A percentile compares a stretch with the other conserved stretches of the same genome.
Conservation (phyloP, 2,113 vertebrate genomes). For the Tautogolabrus adspersus region DNA sequence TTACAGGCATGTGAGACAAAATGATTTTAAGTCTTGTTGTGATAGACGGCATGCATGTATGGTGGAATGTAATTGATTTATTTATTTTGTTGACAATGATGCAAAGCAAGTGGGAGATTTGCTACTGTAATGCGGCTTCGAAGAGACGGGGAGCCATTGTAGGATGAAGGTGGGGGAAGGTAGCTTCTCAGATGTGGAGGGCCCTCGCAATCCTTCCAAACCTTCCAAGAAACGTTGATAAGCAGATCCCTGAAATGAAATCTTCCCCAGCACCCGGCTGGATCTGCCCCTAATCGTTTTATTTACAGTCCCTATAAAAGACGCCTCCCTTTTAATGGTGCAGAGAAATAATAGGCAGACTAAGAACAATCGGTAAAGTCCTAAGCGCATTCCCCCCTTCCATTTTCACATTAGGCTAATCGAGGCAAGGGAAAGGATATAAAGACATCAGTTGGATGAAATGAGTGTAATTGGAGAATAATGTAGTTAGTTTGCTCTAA, state of each 20-base stretch:
- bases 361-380: slow-evolving; percentile 87
- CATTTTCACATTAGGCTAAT: slow-evolving; percentile 95
- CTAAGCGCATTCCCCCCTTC: slow-evolving; percentile 83
- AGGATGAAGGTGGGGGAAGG: slow-evolving; percentile 75
- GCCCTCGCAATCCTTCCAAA: slow-evolving; percentile 77
- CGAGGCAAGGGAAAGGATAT: slow-evolving; percentile 88
- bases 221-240: slow-evolving; percentile 86
- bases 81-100: slow-evolving; percentile 77
- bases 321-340: slow-evolving; percentile 83
- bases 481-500: slow-evolving; percentile 93
- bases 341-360: slow-evolving; percentile 86
- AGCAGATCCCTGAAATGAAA: slow-evolving; percentile 86
- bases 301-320: slow-evolving; percentile 88
- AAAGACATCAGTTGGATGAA: slow-evolving; percentile 91
- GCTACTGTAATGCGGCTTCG: slow-evolving; percentile 76
- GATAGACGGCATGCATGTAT: slow-evolving; percentile 55
- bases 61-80: slow-evolving; percentile 80
- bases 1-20: slow-evolving; percentile 76
- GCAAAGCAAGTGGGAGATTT: slow-evolving; percentile 82
- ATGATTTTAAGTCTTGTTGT: slow-evolving; percentile 68
- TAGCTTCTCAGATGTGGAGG: slow-evolving; percentile 66
- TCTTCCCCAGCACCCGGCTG: slow-evolving; percentile 82
- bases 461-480: slow-evolving; percentile 92
- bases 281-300: slow-evolving; percentile 87
- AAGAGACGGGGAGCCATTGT: slow-evolving; percentile 62